Evolutionary conservation across 2,113 vertebrate genomes (phyloP).

Genomic region (Mustelus asterias): DNA sequence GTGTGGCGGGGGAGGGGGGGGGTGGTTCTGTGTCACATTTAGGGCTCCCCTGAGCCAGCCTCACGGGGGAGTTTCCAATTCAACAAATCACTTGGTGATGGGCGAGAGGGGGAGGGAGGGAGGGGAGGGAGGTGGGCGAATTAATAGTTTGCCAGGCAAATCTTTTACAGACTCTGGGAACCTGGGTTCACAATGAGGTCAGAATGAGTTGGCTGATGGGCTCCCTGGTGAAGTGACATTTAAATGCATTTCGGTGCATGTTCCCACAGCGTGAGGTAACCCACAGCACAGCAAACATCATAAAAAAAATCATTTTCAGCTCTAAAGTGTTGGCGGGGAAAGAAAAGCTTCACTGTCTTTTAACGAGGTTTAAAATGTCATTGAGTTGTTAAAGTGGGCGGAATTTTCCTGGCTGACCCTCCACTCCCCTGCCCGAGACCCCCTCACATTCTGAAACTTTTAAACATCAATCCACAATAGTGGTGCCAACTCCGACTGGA

Average conservation of each 20-base stretch:
- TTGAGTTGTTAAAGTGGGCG: background rate
- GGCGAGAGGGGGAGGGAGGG: too few species aligned
- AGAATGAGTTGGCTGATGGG: background rate
- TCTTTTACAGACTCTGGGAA: background rate
- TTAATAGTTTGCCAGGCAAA: background rate
- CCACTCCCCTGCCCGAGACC: background rate
- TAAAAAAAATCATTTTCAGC: background rate
- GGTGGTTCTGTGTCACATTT: background rate
- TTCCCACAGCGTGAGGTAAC: background rate
- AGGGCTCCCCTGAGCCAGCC: background rate
- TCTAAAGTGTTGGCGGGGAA: background rate
- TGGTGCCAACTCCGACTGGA: background rate
- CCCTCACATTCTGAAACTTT: background rate
- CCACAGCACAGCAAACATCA: background rate
- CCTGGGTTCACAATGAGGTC: background rate
- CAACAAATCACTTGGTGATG: too few species aligned
- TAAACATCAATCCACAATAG: background rate
- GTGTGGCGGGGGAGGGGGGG: background rate
- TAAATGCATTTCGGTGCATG: background rate
- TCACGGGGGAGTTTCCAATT: background rate
- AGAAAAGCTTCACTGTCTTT: background rate
- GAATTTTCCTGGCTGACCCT: background rate
- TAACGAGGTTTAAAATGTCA: slow-evolving; percentile 2
- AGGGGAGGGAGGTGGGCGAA: background rate
- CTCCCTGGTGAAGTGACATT: background rate